Evolutionary conservation across 2,888 invertebrate genomes (phyloP).

Genomic region (Conomelus anceps): DNA sequence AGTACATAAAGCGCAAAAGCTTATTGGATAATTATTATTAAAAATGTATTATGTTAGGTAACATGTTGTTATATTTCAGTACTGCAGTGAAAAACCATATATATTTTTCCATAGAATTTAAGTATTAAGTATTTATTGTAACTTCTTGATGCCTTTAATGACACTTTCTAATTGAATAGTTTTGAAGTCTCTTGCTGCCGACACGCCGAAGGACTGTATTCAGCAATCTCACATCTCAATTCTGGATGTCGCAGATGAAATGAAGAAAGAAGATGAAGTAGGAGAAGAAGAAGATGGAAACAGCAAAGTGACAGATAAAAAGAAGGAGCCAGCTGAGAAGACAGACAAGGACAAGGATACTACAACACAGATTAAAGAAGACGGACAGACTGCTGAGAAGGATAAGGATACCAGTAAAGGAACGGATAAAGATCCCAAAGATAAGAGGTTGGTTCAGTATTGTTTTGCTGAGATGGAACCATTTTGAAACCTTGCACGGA

Average conservation of each 20-base stretch:
- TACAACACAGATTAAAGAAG: background rate
- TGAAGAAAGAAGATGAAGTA: background rate
- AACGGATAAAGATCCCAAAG: background rate
- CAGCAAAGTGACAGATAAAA: no score
- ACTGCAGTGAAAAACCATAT: no score
- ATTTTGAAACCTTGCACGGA: background rate
- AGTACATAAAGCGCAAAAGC: no score
- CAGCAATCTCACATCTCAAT: no score
- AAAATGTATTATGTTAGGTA: no score
- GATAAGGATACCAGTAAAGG: background rate
- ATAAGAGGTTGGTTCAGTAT: background rate
- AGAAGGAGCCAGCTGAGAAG: no score
- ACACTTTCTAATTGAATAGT: background rate
- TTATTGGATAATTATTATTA: no score
- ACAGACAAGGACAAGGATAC: background rate
- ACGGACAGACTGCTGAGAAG: background rate
- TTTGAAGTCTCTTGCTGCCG: background rate
- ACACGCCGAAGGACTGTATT: background rate
- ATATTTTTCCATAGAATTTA: no score
- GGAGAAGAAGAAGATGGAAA: background rate
- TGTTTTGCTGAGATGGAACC: background rate
- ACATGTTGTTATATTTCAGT: no score
- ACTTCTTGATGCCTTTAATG: background rate
- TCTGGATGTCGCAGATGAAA: no score
- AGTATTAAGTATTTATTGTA: no score